Evolutionary conservation across 2,888 invertebrate species (phyloP), one percentile per base, ranked within the genome.

Genomic region (Meteorus cinctellus): DNA sequence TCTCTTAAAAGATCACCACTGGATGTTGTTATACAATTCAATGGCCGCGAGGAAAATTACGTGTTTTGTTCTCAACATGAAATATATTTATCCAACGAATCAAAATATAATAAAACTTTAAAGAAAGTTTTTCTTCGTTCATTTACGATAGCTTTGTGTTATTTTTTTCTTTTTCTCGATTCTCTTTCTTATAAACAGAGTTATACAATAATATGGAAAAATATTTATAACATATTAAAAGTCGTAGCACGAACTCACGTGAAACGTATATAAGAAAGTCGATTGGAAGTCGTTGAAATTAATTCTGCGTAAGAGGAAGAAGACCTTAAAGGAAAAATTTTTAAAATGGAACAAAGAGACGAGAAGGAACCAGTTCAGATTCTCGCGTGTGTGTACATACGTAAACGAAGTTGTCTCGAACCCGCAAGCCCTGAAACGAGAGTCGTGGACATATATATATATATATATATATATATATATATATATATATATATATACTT

Each of bases 361-460:
- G 74, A 76, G 77, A 77, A 82, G 80, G 78, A 82, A 82, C 83
- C 81, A 78, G 83, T 81, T 74, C 59, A 72, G 79, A 75, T 79
- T 81, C 79, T 84, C 80, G 81, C 81, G 78, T 48, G 10, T 63
- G n/a, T 68, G 24, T 51, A 68, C 24, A 78, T 68, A 63, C 27
- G n/a, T 68, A 48, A n/a, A 68, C 51, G 24, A 29, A 68, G 41
- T 68, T n/a, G 68, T 68, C 24, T 68, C n/a, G 68, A 24, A 68
- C 59, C 63, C 74, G 68, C 72, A 76, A 48, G 55, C 77, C 69
- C 31, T 55, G 68, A 62, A 51, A 48, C 66, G 48, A 69, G 74
- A 19, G 10, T n/a, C 3, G n/a, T 19, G 19, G 8, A 55, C 1
- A 51, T n/a, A 51, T n/a, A 8, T 2, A 10, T 45, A 45, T 45